These are phyloP conservation scores for Drosophila subsilvestris DNA, from an alignment of 2,888 invertebrate species.

Conservation along the genomic window DNA sequence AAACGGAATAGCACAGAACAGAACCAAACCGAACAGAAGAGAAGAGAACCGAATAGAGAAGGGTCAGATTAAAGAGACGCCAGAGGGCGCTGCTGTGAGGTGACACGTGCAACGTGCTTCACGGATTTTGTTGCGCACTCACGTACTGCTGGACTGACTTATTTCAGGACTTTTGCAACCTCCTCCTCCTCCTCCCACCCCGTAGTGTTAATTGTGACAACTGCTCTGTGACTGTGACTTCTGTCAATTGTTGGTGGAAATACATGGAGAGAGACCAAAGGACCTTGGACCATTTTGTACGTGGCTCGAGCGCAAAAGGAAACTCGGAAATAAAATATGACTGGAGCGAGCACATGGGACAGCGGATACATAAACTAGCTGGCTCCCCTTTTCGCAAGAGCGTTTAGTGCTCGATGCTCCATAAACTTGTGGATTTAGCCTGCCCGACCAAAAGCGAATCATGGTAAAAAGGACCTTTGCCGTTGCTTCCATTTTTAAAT, in stretches of 20 bases:
- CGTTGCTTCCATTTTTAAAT: not conserved
- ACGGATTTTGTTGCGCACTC: constrained; percentile 60
- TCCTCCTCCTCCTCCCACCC: not conserved
- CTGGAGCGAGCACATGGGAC: constrained; percentile 61
- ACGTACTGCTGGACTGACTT: constrained; percentile 40
- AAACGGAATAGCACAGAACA: not conserved
- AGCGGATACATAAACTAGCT: constrained; percentile 35
- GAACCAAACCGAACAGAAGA: not conserved
- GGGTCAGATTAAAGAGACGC: constrained; percentile 20
- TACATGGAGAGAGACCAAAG: not conserved
- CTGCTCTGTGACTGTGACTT: constrained; percentile 49
- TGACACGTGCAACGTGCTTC: constrained; percentile 62
- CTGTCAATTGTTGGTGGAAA: constrained; percentile 56
- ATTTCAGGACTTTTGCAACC: constrained; percentile 7
- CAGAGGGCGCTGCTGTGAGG: constrained; percentile 37
- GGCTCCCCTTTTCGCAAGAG: constrained; percentile 50
- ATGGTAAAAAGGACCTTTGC: not conserved
- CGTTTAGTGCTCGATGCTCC: constrained; percentile 65
- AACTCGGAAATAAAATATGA: constrained; percentile 61
- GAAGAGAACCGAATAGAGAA: not conserved
- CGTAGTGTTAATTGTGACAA: constrained; percentile 67
- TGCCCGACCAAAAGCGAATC: constrained; percentile 9
- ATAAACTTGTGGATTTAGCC: constrained; percentile 63
- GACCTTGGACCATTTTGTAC: constrained; percentile 15
- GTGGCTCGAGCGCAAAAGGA: constrained; percentile 30